Base-by-base conservation (phyloP, 1,140 invertebrate genomes). In the Caligus rogercresseyi region DNA sequence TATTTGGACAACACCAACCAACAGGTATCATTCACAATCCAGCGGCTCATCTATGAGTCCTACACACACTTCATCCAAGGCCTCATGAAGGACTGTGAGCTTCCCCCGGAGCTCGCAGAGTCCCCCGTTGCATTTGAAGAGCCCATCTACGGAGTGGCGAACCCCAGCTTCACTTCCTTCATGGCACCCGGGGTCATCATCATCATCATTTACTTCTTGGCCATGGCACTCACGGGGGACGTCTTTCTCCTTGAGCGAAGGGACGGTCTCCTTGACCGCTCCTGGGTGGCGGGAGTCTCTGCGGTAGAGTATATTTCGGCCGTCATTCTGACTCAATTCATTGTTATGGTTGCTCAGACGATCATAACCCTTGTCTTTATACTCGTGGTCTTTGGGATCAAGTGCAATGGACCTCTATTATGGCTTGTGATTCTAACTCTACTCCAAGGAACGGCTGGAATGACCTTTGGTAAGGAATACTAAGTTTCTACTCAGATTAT, bases 191-290 rank as follows among this genome's bases (percentile, higher is more conserved):
- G 91, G 67, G 85, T 95, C 61, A 90, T 94, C 70, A 75, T 94
- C 72, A 92, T 89, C n/a, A 93, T 94, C 69, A 87, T 91, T 1
- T 95, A 92, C 77, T 93, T 95, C 79, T 79, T 94, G 74, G 89
- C 91, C 19, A 88, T 93, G 15, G 89, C 89, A n/a, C 72, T 95
- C 57, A 95, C 90, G 14, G 89, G 89, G 1, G 86, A 91, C 14
- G 83, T 86, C 1, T 81, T 96, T 71, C 85, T 96, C 54, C 83
- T 92, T 62, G 92, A 96, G 71, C 79, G 87, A 66, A 91, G 88
- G 66, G 88, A 91, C 74, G 89, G 89, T 20, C 74, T 91, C n/a
- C 70, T 92, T 67, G 88, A 93, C 71, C 76, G 89, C 63, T 87
- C 86, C 53, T 87, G 87, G 81, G 88, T 92, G 0, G 86, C 86